Evolutionary conservation across 2,797 vertebrate species (phyloP), one percentile per base, ranked within the genome.

Genomic region (Dryobates pubescens): DNA sequence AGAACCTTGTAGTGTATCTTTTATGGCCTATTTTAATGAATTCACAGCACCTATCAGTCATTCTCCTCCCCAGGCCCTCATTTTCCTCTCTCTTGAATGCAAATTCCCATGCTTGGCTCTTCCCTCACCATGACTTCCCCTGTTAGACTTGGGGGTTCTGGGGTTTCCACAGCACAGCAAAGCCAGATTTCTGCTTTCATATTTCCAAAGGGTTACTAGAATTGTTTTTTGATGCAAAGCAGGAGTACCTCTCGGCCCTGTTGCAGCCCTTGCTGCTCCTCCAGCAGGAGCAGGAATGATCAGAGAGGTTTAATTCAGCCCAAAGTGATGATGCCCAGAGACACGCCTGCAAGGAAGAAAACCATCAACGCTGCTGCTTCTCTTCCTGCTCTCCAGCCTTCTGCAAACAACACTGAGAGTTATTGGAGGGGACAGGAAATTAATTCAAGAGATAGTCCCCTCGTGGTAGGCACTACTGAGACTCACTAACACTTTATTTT

Each of bases 61-160:
- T 92, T 94, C 91, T 86, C 81, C 70, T 34, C 93, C 90, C 87
- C 92, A 95, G 94, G 59, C 93, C 90, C 85, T 83, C 85, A 76
- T 95, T 95, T 94, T 69, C 77, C 74, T 86, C 73, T 86, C 89
- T 86, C 87, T 74, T 86, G 67, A 83, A 90, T 94, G 85, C 58
- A 84, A 86, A 96, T 96, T 96, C 93, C 95, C 93, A 92, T 91
- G 92, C 90, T 91, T 43, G 3, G 10, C 85, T 89, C 61, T 68
- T 70, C 89, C 89, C 72, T 96, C 95, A 94, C 95, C 95, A 95
- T 96, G 96, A 94, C 96, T 88, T 93, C 94, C 82, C 64, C 13
- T 0, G 16, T 17, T 20, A 71, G 74, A 88, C 82, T 79, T 32
- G 0, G 70, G 54, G 69, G 26, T 61, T 74, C 81, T 43, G 38